These are phyloP conservation scores for Anguilla marmorata DNA, from an alignment of 2,797 vertebrate species.

Conservation along the genomic window DNA sequence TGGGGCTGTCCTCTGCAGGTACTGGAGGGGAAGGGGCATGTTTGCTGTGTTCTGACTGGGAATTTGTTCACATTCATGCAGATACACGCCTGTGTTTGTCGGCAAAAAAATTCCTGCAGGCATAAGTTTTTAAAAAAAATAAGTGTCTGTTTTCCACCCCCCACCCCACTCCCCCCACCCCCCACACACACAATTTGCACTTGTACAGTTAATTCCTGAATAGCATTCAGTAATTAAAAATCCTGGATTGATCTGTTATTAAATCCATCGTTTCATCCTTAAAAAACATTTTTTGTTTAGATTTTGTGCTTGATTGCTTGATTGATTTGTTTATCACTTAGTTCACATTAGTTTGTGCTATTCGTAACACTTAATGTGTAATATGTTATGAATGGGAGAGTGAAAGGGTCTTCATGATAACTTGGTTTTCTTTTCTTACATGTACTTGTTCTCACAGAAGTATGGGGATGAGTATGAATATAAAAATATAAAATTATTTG, in stretches of 20 bases:
- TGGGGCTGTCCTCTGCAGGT: not conserved
- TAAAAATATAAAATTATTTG: constrained; percentile 4
- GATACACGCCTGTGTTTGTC: not conserved
- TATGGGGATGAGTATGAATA: constrained; percentile 3
- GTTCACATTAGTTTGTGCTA: not conserved
- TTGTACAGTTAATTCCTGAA: not conserved
- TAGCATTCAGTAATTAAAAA: not conserved
- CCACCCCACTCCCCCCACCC: not conserved
- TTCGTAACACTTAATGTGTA: not conserved
- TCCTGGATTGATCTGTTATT: not conserved
- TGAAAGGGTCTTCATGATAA: not conserved
- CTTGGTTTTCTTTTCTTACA: not conserved
- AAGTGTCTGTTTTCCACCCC: not conserved
- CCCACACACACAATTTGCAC: not conserved
- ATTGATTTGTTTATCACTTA: not conserved
- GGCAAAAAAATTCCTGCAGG: not conserved
- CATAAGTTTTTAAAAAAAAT: not conserved
- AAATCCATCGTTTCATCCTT: not conserved
- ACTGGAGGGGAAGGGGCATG: not conserved
- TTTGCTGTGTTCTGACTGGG: not conserved
- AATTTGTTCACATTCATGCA: not conserved
- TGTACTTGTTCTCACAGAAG: not conserved
- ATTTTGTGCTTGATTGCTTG: not conserved
- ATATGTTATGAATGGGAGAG: not conserved
- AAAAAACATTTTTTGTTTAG: not conserved